phyloP scores from a whole-genome alignment of 2,113 vertebrate genomes.

The Ifrita kowaldi region DNA sequence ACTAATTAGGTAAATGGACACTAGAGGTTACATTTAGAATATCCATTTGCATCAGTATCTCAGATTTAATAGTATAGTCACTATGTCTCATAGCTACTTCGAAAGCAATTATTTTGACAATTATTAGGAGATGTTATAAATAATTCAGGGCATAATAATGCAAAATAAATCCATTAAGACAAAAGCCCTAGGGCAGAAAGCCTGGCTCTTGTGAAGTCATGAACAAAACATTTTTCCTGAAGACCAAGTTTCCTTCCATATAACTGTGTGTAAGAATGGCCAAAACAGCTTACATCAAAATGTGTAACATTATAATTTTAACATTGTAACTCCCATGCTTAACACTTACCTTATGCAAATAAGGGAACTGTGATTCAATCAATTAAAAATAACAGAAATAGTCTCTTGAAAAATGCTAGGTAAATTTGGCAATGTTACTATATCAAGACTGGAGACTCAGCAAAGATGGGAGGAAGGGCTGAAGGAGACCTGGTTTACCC shows the following conservation, averaged over 20 bases:
- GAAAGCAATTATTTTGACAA: conserved; percentile 9
- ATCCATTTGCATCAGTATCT: not conserved
- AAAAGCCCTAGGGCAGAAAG: not conserved
- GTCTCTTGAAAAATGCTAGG: not conserved
- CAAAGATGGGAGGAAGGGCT: not conserved
- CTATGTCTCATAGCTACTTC: not conserved
- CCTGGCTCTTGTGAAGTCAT: accelerated
- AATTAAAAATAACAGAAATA: not conserved
- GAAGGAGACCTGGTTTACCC: not conserved
- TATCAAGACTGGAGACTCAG: not conserved
- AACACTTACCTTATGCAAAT: not conserved
- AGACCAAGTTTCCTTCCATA: not conserved
- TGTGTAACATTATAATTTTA: not conserved
- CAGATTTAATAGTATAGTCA: not conserved
- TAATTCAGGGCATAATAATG: not conserved
- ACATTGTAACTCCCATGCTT: not conserved
- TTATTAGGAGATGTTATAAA: not conserved
- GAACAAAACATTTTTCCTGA: not conserved
- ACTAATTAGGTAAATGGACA: not conserved
- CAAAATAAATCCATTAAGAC: conserved; percentile 1
- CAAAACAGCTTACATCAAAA: not conserved
- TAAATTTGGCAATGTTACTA: not conserved
- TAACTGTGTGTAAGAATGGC: accelerated
- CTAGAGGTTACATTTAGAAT: not conserved
- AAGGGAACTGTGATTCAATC: not conserved